A percentile compares a stretch with the other conserved stretches of the same genome.
phyloP scores from a whole-genome alignment of 2,113 vertebrate genomes.

The Haemorhous mexicanus region DNA sequence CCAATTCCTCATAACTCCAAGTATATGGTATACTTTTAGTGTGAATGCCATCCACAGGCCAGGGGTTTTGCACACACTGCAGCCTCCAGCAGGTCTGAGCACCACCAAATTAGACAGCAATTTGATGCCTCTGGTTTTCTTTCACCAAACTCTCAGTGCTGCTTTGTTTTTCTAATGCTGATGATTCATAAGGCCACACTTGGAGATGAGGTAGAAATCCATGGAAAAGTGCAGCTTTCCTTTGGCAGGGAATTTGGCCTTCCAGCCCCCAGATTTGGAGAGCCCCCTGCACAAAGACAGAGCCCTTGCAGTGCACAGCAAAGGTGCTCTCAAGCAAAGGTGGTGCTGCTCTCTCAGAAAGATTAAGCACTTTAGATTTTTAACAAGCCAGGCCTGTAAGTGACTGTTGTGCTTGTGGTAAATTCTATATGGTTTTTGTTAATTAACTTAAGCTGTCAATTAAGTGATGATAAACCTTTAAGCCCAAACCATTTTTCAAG shows the following conservation, averaged over 20 bases:
- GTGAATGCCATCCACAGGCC: not conserved
- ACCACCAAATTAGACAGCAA: not conserved
- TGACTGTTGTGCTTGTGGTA: too few species aligned
- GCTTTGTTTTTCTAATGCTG: not conserved
- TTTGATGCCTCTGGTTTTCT: not conserved
- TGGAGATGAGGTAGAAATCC: not conserved
- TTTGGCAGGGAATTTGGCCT: not conserved
- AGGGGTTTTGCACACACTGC: not conserved
- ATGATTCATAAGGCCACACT: not conserved
- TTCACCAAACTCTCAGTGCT: not conserved
- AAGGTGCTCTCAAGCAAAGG: not conserved
- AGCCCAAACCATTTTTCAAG: not conserved
- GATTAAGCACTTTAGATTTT: not conserved
- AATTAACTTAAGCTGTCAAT: not conserved
- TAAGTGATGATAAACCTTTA: not conserved
- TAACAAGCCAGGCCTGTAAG: not conserved
- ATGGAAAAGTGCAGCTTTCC: not conserved
- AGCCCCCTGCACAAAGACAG: not conserved
- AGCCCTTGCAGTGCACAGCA: not conserved
- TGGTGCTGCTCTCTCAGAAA: not conserved
- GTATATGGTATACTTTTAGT: not conserved
- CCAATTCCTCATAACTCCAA: not conserved
- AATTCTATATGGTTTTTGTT: too few species aligned
- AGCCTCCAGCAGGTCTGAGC: not conserved
- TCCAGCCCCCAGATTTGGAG: not conserved